phyloP scores from a whole-genome alignment of 2,888 invertebrate genomes.

The Myopa tessellatipennis region DNA sequence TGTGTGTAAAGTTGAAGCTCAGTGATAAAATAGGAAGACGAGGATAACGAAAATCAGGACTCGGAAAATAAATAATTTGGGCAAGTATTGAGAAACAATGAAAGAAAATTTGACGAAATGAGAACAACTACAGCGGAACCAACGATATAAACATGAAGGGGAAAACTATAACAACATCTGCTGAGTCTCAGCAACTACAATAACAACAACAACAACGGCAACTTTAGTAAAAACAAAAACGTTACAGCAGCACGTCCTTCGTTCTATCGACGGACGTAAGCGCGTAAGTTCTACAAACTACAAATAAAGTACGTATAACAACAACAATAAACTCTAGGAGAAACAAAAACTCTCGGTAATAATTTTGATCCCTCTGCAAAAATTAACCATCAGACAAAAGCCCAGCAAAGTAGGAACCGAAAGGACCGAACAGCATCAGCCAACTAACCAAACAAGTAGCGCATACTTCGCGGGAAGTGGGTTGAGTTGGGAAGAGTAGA shows the following conservation, averaged over 20 bases:
- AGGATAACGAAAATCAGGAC: background rate
- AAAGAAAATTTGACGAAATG: constrained; percentile 1
- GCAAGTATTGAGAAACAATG: constrained; percentile 19
- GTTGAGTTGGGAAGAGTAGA: no score
- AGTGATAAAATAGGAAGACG: background rate
- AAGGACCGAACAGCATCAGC: background rate
- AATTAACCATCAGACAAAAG: background rate
- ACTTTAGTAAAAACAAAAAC: background rate
- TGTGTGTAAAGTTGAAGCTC: no score
- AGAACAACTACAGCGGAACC: background rate
- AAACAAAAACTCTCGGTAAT: background rate
- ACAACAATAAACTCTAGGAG: background rate
- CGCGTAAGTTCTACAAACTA: background rate
- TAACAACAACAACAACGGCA: constrained; percentile 7
- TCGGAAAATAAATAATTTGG: background rate
- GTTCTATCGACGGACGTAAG: no score
- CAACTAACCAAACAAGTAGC: background rate
- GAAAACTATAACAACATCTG: constrained; percentile 15
- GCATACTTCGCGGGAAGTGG: no score
- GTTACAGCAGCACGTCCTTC: background rate
- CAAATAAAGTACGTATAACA: background rate
- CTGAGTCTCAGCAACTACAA: background rate
- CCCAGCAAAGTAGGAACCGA: background rate
- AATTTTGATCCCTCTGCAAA: constrained; percentile 3
- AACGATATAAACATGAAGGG: background rate